Percentiles rank a stretch among this genome's conserved stretches.
phyloP scores from a whole-genome alignment of 1,140 invertebrate species.

The Drosophila orena region DNA sequence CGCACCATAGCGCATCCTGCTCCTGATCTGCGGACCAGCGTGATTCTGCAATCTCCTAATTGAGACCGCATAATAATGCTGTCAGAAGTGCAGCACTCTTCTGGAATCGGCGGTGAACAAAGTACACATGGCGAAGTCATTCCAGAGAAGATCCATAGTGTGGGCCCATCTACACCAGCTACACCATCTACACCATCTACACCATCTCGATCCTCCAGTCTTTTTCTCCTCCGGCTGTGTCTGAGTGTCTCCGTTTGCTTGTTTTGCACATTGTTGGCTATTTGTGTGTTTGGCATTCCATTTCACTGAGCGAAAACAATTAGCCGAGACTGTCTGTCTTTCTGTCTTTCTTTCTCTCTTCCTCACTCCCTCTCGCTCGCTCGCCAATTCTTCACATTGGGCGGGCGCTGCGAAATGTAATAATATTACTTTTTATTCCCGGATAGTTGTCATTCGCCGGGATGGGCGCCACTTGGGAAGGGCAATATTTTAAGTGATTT shows the following conservation, averaged over 20 bases:
- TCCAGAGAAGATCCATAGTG: constrained; percentile 35
- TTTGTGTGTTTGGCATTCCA: constrained; percentile 78
- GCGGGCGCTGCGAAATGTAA: constrained; percentile 33
- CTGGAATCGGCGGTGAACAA: constrained; percentile 21
- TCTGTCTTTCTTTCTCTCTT: constrained; percentile 22
- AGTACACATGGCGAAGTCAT: constrained; percentile 60
- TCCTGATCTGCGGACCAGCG: constrained; percentile 13
- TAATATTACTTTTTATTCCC: constrained; percentile 59
- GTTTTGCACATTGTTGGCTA: constrained; percentile 77
- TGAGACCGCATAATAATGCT: constrained; percentile 73
- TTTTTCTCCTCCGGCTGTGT: constrained; percentile 26
- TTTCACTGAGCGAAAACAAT: constrained; percentile 70
- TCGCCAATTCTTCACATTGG: constrained; percentile 17
- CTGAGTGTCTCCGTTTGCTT: constrained; percentile 62
- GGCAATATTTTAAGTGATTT: background rate
- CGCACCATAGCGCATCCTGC: constrained; percentile 45
- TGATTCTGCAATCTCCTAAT: constrained; percentile 40
- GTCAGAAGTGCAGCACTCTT: constrained; percentile 46
- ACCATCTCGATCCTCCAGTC: constrained; percentile 14
- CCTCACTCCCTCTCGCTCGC: constrained; percentile 10
- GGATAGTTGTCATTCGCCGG: constrained; percentile 55
- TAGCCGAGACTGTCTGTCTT: constrained; percentile 46
- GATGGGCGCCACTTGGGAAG: constrained; percentile 28
- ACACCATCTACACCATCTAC: constrained; percentile 2
- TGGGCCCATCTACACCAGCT: background rate